Percentiles rank a stretch among this genome's conserved stretches.
These are phyloP conservation scores for Cephus rjabovi DNA, from an alignment of 2,888 invertebrate species.

Conservation along the genomic window DNA sequence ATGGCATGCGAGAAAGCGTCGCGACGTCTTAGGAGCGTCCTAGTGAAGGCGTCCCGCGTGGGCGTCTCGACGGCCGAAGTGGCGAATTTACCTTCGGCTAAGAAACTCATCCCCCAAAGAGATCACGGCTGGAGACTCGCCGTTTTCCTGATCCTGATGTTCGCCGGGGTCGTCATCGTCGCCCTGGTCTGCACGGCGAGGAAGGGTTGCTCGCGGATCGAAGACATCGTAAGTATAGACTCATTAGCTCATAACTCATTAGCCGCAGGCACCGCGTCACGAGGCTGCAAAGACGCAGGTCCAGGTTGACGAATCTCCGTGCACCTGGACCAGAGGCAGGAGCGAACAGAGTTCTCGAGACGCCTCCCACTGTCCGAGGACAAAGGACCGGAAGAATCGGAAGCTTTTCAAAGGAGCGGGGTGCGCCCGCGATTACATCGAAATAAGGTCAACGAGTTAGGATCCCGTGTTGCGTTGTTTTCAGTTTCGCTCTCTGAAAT, in stretches of 20 bases:
- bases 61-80: slow-evolving; percentile 56
- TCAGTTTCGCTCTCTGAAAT: slow-evolving; percentile 39
- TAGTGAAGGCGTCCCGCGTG: slow-evolving; percentile 58
- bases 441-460: background rate
- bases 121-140: slow-evolving; percentile 63
- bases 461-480: slow-evolving; percentile 40
- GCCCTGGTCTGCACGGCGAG: slow-evolving; percentile 59
- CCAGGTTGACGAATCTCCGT: too few species aligned
- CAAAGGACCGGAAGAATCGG: too few species aligned
- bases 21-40: slow-evolving; percentile 53
- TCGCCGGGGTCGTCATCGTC: slow-evolving; percentile 60
- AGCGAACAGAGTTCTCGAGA: too few species aligned
- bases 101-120: slow-evolving; percentile 57
- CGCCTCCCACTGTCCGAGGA: too few species aligned
- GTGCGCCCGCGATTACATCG: slow-evolving; percentile 20
- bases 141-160: slow-evolving; percentile 59
- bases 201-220: slow-evolving; percentile 60
- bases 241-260: too few species aligned
- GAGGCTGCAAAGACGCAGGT: too few species aligned
- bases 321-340: too few species aligned
- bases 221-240: slow-evolving; percentile 59
- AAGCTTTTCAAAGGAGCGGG: slow-evolving; percentile 13
- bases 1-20: slow-evolving; percentile 62
- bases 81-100: slow-evolving; percentile 54
- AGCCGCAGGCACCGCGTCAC: too few species aligned